A percentile compares a stretch with the other conserved stretches of the same genome.
Conservation (phyloP, 1,140 invertebrate species). For the Diprion similis region DNA sequence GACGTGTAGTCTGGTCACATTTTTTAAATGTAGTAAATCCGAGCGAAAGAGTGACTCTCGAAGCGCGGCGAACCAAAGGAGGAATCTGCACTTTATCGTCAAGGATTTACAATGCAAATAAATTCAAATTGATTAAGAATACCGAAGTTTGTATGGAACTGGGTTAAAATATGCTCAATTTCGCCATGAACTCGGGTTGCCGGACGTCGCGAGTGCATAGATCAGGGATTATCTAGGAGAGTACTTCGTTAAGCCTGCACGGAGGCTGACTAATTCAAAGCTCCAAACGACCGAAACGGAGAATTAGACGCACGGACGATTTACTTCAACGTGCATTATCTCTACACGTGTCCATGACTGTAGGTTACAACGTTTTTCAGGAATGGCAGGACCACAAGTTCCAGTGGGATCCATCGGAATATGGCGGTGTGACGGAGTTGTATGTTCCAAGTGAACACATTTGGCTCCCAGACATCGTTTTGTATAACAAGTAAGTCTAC, state of each 20-base stretch:
- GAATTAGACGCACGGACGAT: too few species aligned
- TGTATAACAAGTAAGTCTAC: constrained; percentile 92
- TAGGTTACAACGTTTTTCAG: constrained; percentile 58
- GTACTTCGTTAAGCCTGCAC: too few species aligned
- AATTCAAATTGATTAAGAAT: not conserved
- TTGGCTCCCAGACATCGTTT: constrained; percentile 94
- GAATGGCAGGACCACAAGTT: constrained; percentile 98
- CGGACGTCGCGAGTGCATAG: not conserved
- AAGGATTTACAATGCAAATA: not conserved
- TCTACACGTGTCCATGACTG: not conserved
- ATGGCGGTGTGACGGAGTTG: constrained; percentile 91
- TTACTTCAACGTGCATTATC: too few species aligned
- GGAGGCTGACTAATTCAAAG: constrained; percentile 19
- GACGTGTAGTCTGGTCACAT: too few species aligned
- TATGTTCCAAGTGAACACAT: constrained; percentile 94
- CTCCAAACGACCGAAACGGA: too few species aligned
- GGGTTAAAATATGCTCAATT: not conserved
- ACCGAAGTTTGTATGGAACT: not conserved
- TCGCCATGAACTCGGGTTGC: not conserved
- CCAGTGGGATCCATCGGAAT: constrained; percentile 93
- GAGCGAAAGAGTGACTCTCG: too few species aligned
- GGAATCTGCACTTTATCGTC: too few species aligned
- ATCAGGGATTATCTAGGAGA: not conserved
- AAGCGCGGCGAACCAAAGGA: too few species aligned
- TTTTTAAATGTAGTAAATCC: too few species aligned